Conservation (phyloP, 2,888 invertebrate species). For the Chironomus riparius region DNA sequence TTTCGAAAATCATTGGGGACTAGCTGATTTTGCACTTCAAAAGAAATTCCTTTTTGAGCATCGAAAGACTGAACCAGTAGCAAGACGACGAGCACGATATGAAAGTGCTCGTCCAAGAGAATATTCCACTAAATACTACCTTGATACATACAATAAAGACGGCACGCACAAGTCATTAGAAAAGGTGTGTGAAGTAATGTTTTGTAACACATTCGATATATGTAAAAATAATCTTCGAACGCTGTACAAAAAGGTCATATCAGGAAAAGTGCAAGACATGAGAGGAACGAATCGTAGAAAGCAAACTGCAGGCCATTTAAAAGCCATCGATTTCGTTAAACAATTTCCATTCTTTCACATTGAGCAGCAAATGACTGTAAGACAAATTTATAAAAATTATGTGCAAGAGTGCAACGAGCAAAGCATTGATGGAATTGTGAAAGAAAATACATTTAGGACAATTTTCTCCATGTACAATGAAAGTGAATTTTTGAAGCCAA, state of each 20-base stretch:
- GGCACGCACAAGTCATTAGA: neutral
- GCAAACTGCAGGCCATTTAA: neutral
- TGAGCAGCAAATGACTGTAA: neutral
- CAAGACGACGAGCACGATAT: neutral
- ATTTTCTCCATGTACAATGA: neutral
- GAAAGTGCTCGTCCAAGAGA: neutral
- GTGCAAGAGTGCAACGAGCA: constrained; percentile 1
- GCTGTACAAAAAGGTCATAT: neutral
- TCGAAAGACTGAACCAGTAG: neutral
- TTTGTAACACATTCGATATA: neutral
- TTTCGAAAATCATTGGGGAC: neutral
- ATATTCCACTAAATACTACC: neutral
- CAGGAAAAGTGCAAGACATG: constrained; percentile 2
- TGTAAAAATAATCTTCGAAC: neutral
- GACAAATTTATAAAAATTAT: neutral
- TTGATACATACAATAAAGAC: neutral
- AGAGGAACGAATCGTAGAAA: neutral
- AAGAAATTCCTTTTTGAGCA: constrained; percentile 6
- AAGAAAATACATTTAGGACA: neutral
- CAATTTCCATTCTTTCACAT: neutral
- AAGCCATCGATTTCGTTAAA: neutral
- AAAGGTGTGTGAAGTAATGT: neutral
- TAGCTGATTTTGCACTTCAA: neutral
- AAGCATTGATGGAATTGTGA: neutral
- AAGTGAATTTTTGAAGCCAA: constrained; percentile 8